Evolutionary conservation across 1,140 invertebrate species (phyloP).

Genomic region (Aphis gossypii): DNA sequence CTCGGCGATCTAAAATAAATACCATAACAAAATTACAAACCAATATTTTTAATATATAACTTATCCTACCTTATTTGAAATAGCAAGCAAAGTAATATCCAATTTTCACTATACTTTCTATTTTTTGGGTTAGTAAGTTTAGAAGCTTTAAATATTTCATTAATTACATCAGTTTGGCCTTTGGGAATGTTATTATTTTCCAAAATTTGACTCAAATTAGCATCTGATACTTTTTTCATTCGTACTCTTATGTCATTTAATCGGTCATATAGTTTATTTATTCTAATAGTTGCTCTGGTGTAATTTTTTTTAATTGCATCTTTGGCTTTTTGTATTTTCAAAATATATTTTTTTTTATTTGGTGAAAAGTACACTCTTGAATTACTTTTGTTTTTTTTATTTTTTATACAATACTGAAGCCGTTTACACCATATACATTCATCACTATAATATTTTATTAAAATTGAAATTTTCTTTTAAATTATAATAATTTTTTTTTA

Average conservation of each 20-base stretch:
- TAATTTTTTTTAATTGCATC: conserved; percentile 7
- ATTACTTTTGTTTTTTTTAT: background rate
- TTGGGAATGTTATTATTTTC: background rate
- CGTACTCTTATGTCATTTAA: background rate
- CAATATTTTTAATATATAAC: background rate
- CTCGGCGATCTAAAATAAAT: background rate
- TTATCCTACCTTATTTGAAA: background rate
- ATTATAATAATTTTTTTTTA: background rate
- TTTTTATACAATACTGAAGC: background rate
- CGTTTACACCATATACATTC: background rate
- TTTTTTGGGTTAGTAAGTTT: background rate
- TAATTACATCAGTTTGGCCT: background rate
- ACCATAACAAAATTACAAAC: background rate
- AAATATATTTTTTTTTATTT: background rate
- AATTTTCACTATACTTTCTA: background rate
- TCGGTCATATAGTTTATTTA: background rate
- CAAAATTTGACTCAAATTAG: background rate
- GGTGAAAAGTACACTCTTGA: background rate
- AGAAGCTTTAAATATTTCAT: background rate
- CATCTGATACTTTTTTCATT: background rate
- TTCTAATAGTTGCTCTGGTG: background rate
- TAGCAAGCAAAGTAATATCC: background rate
- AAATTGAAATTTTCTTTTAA: background rate
- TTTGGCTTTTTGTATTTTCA: background rate
- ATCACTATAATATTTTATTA: background rate